Percentiles rank a stretch among this genome's conserved stretches.
Conservation (phyloP, 2,797 vertebrate species). For the Erpetoichthys calabaricus region DNA sequence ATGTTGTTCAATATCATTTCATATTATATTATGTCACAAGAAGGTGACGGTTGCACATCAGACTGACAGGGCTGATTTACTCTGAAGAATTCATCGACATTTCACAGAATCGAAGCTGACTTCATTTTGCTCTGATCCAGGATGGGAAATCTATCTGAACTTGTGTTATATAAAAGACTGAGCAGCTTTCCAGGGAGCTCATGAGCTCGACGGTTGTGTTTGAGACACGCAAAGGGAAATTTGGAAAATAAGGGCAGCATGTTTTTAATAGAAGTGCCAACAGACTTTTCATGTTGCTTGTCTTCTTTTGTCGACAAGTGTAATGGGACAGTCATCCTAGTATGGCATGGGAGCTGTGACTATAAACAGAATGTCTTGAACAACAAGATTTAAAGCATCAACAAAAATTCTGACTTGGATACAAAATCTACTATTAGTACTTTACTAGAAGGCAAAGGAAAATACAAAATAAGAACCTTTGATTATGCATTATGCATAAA, state of each 20-base stretch:
- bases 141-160: slow-evolving; percentile 57
- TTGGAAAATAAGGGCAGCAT: slow-evolving; percentile 3
- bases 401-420: too few relatives aligned
- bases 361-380: neutral
- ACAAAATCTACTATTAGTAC: too few relatives aligned
- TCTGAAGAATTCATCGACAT: slow-evolving; percentile 77
- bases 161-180: slow-evolving; percentile 20
- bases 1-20: slow-evolving; percentile 94
- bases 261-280: slow-evolving; percentile 12
- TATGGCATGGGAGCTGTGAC: slow-evolving; percentile 16
- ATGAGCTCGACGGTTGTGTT: slow-evolving; percentile 37
- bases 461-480: too few relatives aligned
- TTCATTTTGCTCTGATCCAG: slow-evolving; percentile 57
- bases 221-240: slow-evolving; percentile 39
- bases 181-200: slow-evolving; percentile 11
- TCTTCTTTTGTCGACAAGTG: slow-evolving; percentile 18
- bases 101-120: slow-evolving; percentile 71
- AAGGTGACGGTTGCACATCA: slow-evolving; percentile 73
- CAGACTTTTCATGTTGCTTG: slow-evolving; percentile 25
- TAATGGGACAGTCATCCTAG: slow-evolving; percentile 32
- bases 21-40: slow-evolving; percentile 83
- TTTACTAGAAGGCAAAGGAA: too few relatives aligned
- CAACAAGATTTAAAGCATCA: neutral
- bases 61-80: slow-evolving; percentile 85
- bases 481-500: too few relatives aligned